phyloP scores from a whole-genome alignment of 2,888 invertebrate species.

The Elysia crispata region DNA sequence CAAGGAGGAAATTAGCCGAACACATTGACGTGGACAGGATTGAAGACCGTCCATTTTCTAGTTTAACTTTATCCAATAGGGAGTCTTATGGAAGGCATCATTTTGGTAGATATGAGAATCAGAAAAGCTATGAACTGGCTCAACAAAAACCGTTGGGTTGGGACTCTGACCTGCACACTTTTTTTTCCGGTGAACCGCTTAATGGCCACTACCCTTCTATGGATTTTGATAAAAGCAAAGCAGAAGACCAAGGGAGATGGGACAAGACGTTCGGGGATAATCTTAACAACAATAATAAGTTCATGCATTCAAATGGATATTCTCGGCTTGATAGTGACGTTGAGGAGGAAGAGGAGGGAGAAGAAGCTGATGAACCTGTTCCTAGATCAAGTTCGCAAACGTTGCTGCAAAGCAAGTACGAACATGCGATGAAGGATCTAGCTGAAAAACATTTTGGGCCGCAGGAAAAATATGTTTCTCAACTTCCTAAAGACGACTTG shows the following conservation, averaged over 20 bases:
- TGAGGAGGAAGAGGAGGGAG: neutral
- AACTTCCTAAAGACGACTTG: neutral
- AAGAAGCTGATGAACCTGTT: neutral
- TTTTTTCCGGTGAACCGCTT: too few species aligned
- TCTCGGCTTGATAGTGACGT: neutral
- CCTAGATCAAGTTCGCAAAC: neutral
- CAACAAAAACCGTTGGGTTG: neutral
- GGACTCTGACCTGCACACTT: too few species aligned
- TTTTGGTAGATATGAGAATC: slow-evolving; percentile 1
- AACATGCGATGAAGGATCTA: neutral
- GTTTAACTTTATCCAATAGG: slow-evolving; percentile 2
- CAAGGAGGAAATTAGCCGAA: slow-evolving; percentile 31
- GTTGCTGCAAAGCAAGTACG: neutral
- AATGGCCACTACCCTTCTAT: too few species aligned
- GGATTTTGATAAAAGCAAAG: too few species aligned
- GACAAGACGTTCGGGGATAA: too few species aligned
- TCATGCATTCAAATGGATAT: neutral
- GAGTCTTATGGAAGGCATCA: neutral
- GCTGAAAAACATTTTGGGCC: slow-evolving; percentile 25
- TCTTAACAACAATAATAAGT: too few species aligned
- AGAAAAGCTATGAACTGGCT: slow-evolving; percentile 32
- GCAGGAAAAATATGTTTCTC: slow-evolving; percentile 4
- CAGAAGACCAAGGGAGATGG: too few species aligned
- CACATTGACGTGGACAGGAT: slow-evolving; percentile 4
- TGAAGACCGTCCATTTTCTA: too few species aligned